Evolutionary conservation across 2,888 invertebrate species (phyloP).

Genomic region (Argyresthia albistria): DNA sequence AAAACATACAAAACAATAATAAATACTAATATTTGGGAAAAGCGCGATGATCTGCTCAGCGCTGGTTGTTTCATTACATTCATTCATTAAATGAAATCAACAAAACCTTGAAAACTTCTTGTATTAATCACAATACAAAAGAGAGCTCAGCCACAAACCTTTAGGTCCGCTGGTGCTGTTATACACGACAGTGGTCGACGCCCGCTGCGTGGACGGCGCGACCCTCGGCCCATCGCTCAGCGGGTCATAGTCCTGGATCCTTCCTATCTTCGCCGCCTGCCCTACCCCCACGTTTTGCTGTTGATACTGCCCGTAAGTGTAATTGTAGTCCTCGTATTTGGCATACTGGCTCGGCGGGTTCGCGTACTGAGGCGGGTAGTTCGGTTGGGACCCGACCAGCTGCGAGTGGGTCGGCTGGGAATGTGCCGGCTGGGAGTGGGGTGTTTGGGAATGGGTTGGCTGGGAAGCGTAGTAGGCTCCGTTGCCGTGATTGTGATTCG

Average conservation of each 20-base stretch:
- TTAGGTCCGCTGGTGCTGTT: constrained; percentile 59
- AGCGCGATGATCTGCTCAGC: too few species aligned
- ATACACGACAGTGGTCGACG: constrained; percentile 88
- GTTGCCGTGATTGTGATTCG: neutral
- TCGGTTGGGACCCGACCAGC: constrained; percentile 16
- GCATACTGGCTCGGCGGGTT: constrained; percentile 15
- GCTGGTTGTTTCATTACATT: too few species aligned
- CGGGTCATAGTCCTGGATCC: constrained; percentile 88
- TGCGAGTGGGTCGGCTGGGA: constrained; percentile 15
- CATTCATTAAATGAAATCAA: too few species aligned
- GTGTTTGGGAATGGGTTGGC: constrained; percentile 1
- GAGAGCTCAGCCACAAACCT: neutral
- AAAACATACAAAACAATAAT: too few species aligned
- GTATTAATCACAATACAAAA: too few species aligned
- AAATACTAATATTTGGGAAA: too few species aligned
- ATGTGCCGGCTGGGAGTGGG: constrained; percentile 17
- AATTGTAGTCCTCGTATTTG: constrained; percentile 12
- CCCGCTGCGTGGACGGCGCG: constrained; percentile 81
- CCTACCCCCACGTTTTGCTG: constrained; percentile 28
- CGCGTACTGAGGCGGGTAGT: constrained; percentile 11
- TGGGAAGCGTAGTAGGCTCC: neutral
- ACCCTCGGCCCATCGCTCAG: constrained; percentile 79
- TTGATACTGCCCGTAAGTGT: constrained; percentile 21
- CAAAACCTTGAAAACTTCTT: too few species aligned
- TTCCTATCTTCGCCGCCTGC: constrained; percentile 72